A percentile compares a stretch with the other conserved stretches of the same genome.
These are phyloP conservation scores for Alethe diademata DNA, from an alignment of 2,113 vertebrate genomes.

Conservation along the genomic window DNA sequence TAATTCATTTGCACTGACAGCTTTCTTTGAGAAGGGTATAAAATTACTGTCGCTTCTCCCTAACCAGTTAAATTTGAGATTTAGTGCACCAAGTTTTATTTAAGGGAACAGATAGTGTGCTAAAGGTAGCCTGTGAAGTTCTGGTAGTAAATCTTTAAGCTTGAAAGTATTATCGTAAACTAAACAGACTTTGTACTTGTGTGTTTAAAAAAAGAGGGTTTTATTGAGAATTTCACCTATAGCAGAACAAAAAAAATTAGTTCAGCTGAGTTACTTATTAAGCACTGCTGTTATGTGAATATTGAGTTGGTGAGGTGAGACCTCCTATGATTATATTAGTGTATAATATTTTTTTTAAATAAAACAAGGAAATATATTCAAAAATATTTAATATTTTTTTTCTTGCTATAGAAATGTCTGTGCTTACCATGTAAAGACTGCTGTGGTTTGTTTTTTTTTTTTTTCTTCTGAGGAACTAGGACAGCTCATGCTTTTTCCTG, in stretches of 20 bases:
- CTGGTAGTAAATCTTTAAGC: constrained; percentile 20
- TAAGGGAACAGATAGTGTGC: constrained; percentile 18
- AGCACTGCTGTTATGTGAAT: not conserved
- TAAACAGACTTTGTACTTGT: constrained; percentile 1
- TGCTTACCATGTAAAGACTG: constrained; percentile 34
- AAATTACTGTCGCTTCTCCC: constrained; percentile 45
- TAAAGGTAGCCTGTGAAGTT: constrained; percentile 27
- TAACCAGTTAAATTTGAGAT: constrained; percentile 61
- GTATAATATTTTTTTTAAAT: not conserved
- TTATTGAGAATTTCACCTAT: not conserved
- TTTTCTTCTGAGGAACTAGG: constrained; percentile 60
- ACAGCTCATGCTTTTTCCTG: constrained; percentile 59
- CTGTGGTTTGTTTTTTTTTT: not conserved
- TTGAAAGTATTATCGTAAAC: not conserved
- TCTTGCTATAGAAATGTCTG: constrained; percentile 43
- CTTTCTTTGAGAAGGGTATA: constrained; percentile 33
- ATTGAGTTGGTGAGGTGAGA: not conserved
- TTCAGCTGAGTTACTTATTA: constrained; percentile 48
- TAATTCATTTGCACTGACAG: constrained; percentile 65
- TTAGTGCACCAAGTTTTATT: constrained; percentile 64
- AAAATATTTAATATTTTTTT: not conserved
- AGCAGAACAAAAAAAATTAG: constrained; percentile 3
- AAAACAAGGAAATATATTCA: not conserved
- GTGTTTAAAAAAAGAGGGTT: not conserved
- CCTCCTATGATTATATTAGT: not conserved